These are phyloP conservation scores for Poecilia gillii DNA, from an alignment of 2,797 vertebrate genomes.

Conservation along the genomic window DNA sequence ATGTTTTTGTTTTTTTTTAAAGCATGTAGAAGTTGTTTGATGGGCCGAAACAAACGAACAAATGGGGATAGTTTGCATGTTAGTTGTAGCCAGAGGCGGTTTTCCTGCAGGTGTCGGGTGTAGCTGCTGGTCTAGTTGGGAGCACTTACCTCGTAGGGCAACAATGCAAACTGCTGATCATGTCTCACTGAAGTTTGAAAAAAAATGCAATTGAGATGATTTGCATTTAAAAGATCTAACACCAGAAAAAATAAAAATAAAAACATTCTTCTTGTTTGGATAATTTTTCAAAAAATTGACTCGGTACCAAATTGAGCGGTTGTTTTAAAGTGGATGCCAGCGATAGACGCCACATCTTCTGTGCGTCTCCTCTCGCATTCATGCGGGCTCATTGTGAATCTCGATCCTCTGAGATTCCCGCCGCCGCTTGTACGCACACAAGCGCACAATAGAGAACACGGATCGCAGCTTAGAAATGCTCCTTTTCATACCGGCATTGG, in stretches of 20 bases:
- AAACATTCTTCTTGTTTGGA: constrained; percentile 8
- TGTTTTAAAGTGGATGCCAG: constrained; percentile 42
- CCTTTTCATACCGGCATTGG: constrained; percentile 62
- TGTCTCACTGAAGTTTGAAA: constrained; percentile 12
- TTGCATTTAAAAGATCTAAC: constrained; percentile 35
- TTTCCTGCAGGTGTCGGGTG: constrained; percentile 10
- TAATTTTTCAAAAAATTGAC: constrained; percentile 29
- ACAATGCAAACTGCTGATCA: constrained; percentile 18
- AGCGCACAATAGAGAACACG: constrained; percentile 64
- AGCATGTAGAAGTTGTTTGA: neutral
- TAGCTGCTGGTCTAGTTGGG: neutral
- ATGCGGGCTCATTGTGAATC: constrained; percentile 58
- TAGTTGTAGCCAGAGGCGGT: neutral
- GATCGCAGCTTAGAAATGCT: constrained; percentile 68
- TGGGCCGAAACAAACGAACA: neutral
- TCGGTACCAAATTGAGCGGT: constrained; percentile 27
- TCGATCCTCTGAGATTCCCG: constrained; percentile 42
- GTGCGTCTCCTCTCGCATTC: constrained; percentile 43
- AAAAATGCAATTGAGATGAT: constrained; percentile 24
- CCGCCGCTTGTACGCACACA: constrained; percentile 35
- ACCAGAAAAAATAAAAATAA: neutral
- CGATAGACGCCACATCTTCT: constrained; percentile 34
- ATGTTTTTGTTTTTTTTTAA: neutral
- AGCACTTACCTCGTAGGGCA: neutral
- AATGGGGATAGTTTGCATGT: constrained; percentile 6